phyloP scores from a whole-genome alignment of 2,113 vertebrate genomes.

The Cygnus buccinator region DNA sequence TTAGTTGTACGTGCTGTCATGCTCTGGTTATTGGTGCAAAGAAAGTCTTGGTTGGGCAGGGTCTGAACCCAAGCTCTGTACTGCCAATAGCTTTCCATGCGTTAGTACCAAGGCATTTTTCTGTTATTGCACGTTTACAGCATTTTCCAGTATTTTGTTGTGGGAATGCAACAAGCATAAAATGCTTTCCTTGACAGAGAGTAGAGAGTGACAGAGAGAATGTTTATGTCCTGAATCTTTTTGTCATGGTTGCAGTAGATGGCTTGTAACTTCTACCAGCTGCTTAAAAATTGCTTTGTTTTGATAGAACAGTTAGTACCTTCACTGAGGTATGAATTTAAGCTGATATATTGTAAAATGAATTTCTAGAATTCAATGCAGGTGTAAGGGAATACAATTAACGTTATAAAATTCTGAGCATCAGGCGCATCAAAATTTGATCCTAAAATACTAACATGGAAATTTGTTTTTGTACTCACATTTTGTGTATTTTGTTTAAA shows the following conservation, averaged over 20 bases:
- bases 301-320: background rate
- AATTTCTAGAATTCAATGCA: background rate
- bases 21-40: background rate
- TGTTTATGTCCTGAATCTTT: background rate
- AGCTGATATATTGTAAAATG: background rate
- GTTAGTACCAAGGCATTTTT: background rate
- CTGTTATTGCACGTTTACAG: background rate
- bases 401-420: background rate
- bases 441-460: background rate
- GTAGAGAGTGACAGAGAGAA: background rate
- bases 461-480: background rate
- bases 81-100: accelerated
- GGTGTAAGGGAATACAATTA: background rate
- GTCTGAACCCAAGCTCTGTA: background rate
- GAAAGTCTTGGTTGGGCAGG: background rate
- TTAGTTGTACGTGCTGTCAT: accelerated
- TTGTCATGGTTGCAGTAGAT: background rate
- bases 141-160: background rate
- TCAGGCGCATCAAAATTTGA: background rate
- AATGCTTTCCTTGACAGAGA: background rate
- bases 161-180: background rate
- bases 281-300: background rate
- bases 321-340: background rate
- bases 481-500: background rate
- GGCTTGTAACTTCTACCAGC: background rate